Conservation (phyloP, 2,113 vertebrate species). For the Pachypanchax playfairii region DNA sequence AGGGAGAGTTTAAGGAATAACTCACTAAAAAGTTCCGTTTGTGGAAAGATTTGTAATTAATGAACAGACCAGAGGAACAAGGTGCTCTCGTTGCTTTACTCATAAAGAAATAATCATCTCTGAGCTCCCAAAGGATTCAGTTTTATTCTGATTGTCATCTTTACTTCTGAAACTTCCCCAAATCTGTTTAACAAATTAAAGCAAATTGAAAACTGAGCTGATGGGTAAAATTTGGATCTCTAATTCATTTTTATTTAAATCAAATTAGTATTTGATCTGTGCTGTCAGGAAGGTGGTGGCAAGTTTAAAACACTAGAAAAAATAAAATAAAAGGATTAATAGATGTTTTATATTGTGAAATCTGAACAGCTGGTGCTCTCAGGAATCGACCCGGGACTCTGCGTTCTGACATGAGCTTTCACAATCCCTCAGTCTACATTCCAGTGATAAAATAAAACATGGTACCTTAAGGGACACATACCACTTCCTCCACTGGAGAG, state of each 20-base stretch:
- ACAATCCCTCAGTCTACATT: slow-evolving; percentile 46
- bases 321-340: slow-evolving; percentile 10
- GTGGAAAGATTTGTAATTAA: slow-evolving; percentile 20
- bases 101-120: background rate
- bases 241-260: no score
- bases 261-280: no score
- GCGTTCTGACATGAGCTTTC: slow-evolving; percentile 59
- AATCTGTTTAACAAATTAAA: no score
- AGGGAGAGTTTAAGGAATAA: slow-evolving; percentile 23
- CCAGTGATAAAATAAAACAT: slow-evolving; percentile 54
- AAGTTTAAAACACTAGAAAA: no score
- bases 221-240: no score
- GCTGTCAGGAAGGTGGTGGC: background rate
- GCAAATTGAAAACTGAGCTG: no score
- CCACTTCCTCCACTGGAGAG: slow-evolving; percentile 31
- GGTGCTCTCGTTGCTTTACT: no score
- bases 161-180: no score
- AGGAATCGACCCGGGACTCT: slow-evolving; percentile 17
- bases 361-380: slow-evolving; percentile 50
- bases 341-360: no score
- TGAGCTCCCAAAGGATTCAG: no score
- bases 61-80: background rate
- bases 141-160: no score
- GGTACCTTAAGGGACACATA: slow-evolving; percentile 29
- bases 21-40: slow-evolving; percentile 32